phyloP scores from a whole-genome alignment of 2,888 invertebrate species.

The Amitus sp. region DNA sequence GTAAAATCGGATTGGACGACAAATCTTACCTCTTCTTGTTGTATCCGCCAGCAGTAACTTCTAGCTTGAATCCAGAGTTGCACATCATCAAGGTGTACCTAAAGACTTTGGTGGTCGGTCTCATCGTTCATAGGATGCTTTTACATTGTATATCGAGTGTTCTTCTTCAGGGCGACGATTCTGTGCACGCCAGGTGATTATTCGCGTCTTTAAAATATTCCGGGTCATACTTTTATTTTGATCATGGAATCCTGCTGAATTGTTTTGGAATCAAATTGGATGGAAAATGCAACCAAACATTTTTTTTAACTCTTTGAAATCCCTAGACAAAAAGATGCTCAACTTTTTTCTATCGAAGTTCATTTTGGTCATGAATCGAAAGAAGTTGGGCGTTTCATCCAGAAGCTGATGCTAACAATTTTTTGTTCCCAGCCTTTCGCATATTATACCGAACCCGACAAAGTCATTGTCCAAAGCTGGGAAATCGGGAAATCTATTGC shows the following conservation, averaged over 20 bases:
- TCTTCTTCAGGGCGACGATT: conserved; percentile 78
- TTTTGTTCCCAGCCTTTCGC: conserved; percentile 62
- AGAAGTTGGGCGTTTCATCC: too few relatives aligned
- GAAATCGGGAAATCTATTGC: conserved; percentile 52
- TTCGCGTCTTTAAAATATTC: too few relatives aligned
- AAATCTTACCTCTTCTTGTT: conserved; percentile 89
- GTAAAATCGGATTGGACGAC: conserved; percentile 70
- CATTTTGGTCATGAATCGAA: too few relatives aligned
- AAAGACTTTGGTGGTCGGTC: conserved; percentile 86
- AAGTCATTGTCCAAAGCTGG: conserved; percentile 45
- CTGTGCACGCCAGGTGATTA: conserved; percentile 70
- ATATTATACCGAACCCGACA: conserved; percentile 61
- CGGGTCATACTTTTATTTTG: background rate
- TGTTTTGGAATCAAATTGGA: too few relatives aligned
- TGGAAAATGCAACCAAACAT: too few relatives aligned
- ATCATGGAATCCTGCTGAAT: too few relatives aligned
- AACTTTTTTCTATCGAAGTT: too few relatives aligned
- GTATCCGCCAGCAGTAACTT: conserved; percentile 79
- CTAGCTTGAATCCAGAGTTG: conserved; percentile 78
- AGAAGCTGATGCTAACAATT: too few relatives aligned
- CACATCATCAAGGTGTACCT: conserved; percentile 88
- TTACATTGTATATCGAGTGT: conserved; percentile 91
- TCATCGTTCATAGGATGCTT: conserved; percentile 92
- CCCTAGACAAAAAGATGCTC: too few relatives aligned
- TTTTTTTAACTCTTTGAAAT: too few relatives aligned